A percentile compares a stretch with the other conserved stretches of the same genome.
These are phyloP conservation scores for Halocynthia aurantium DNA, from an alignment of 23 tunicate species.

Conservation along the genomic window DNA sequence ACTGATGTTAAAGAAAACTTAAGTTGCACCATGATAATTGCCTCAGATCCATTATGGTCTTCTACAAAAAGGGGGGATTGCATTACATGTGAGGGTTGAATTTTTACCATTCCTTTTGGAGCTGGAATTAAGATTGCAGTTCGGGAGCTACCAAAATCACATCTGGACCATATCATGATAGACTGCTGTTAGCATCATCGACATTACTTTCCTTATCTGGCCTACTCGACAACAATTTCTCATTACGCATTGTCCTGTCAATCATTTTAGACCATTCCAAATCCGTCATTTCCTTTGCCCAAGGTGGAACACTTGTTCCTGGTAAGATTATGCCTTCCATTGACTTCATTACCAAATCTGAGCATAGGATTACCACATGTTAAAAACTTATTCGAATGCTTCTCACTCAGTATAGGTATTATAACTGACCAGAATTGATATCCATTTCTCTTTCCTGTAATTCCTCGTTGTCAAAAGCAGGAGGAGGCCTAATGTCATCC, in stretches of 20 bases:
- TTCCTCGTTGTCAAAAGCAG: not conserved
- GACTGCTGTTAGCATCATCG: not conserved
- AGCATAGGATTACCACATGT: not conserved
- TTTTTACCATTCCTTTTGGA: too few relatives aligned
- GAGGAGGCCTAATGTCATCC: not conserved
- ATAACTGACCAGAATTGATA: not conserved
- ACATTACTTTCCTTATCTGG: not conserved
- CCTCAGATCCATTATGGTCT: too few relatives aligned
- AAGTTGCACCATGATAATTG: too few relatives aligned
- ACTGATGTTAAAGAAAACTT: too few relatives aligned
- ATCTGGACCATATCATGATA: too few relatives aligned
- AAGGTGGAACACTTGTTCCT: conserved; percentile 24
- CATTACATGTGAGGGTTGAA: too few relatives aligned
- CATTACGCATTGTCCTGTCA: conserved; percentile 25
- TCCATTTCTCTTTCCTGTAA: not conserved
- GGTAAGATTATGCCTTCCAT: conserved; percentile 49
- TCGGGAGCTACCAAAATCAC: too few relatives aligned
- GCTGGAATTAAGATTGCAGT: too few relatives aligned
- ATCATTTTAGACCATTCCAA: conserved; percentile 52
- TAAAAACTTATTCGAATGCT: not conserved
- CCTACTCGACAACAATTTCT: not conserved
- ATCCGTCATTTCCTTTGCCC: conserved; percentile 66
- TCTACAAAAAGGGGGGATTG: too few relatives aligned
- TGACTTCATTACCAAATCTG: conserved; percentile 46
- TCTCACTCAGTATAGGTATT: not conserved